Evolutionary conservation across 37 sponge, comb jelly and placozoan genomes (phyloP).

Genomic region (Ephydatia muelleri): DNA sequence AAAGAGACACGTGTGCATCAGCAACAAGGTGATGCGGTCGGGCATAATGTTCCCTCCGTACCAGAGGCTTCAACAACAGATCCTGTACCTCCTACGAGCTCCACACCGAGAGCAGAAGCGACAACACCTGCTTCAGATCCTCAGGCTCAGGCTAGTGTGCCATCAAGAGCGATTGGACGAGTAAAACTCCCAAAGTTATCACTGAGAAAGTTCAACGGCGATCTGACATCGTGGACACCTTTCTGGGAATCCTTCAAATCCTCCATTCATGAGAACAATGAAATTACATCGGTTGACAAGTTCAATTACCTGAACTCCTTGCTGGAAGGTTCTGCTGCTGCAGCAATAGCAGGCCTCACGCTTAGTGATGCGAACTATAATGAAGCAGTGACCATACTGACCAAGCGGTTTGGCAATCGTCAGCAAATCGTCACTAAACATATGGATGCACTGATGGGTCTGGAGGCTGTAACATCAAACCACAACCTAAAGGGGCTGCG

Average conservation of each 20-base stretch:
- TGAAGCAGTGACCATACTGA: conserved; percentile 4
- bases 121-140: no score
- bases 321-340: conserved; percentile 21
- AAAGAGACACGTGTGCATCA: no score
- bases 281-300: conserved; percentile 17
- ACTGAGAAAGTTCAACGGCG: conserved; percentile 17
- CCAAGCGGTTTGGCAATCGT: conserved; percentile 17
- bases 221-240: conserved; percentile 19
- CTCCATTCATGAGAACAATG: conserved; percentile 12
- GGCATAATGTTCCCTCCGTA: no score
- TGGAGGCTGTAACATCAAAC: conserved; percentile 3
- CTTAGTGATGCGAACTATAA: conserved; percentile 4
- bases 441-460: conserved; percentile 14
- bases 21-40: no score
- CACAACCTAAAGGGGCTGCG: conserved; percentile 23
- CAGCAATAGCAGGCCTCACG: conserved; percentile 6
- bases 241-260: conserved; percentile 29
- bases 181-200: conserved; percentile 20
- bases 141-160: no score
- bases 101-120: no score
- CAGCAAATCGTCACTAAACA: conserved; percentile 4
- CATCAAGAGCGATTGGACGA: not conserved
- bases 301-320: conserved; percentile 17
- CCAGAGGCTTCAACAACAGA: no score
- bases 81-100: no score